Percentiles rank a stretch among this genome's conserved stretches.
Evolutionary conservation across 2,888 invertebrate species (phyloP).

Genomic region (Emmelina monodactyla): DNA sequence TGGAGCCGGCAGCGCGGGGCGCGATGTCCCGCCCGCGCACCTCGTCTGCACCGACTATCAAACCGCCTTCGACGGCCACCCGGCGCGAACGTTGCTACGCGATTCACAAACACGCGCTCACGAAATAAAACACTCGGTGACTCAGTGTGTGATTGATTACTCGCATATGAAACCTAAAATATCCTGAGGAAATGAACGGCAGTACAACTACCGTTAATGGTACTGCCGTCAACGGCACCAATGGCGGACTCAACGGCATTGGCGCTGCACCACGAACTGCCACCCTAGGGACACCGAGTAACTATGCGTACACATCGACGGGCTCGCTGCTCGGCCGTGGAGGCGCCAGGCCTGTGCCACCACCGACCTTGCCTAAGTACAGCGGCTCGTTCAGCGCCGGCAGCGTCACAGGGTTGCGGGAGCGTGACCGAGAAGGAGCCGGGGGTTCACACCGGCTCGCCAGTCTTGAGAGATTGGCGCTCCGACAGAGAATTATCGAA

Average conservation of each 20-base stretch:
- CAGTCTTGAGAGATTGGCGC: conserved; percentile 82
- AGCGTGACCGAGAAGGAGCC: conserved; percentile 71
- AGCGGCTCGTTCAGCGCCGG: conserved; percentile 80
- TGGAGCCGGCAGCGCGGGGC: conserved; percentile 37
- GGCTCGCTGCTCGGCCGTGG: conserved; percentile 68
- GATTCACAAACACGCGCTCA: conserved; percentile 40
- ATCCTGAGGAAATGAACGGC: conserved; percentile 58
- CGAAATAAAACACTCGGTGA: conserved; percentile 49
- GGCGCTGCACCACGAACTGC: conserved; percentile 56
- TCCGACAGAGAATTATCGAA: conserved; percentile 82
- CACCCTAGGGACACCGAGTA: conserved; percentile 63
- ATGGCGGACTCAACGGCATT: conserved; percentile 49
- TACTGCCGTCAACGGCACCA: conserved; percentile 56
- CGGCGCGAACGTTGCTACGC: conserved; percentile 54
- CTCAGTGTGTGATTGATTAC: conserved; percentile 48
- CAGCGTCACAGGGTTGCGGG: conserved; percentile 68
- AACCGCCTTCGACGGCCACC: conserved; percentile 61
- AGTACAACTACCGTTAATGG: conserved; percentile 62
- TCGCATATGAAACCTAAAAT: conserved; percentile 49
- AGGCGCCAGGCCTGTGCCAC: conserved; percentile 75
- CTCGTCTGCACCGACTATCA: conserved; percentile 52
- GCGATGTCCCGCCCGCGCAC: conserved; percentile 49
- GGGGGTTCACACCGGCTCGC: conserved; percentile 82
- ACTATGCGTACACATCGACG: conserved; percentile 70
- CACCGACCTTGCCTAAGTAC: conserved; percentile 81